Base-by-base conservation (phyloP, 2,797 vertebrate species). In the Rhadinocentrus ornatus region DNA sequence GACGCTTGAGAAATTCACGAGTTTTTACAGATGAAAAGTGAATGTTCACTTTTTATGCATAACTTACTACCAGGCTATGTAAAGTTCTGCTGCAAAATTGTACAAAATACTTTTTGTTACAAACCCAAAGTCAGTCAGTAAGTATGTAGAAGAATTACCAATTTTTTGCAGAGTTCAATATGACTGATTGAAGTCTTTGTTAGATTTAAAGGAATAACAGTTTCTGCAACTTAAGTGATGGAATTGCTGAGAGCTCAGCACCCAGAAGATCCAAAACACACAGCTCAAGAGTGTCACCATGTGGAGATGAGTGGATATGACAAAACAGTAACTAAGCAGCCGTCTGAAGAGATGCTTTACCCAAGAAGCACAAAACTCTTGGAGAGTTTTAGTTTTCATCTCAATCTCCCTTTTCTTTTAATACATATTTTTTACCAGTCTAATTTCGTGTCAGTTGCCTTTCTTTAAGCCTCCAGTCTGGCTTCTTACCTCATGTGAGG, bases 221-320 rank as follows among this genome's bases (percentile, higher is more conserved):
- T 90, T 88, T 85, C 77, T 79, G 66, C 64, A 86, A 88, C 82
- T 91, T 79, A 76, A 90, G 81, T 91, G 86, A 90, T 84, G 89
- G 89, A 91, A 92, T 89, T 88, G 86, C 80, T 86, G 85, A 72
- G 62, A 78, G 87, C 68, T 46, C 27, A 55, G 52, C 72, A 62
- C 77, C 63, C 59, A 29, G 73, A 31, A 1, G 18, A 71, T 73
- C 65, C 78, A 37, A 67, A 89, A 76, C 82, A 8, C 77, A 62
- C 77, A 93, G 92, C 93, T 93, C 93, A 93, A 93, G 83, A 93
- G 91, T 89, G 91, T 85, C 93, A 93, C 91, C 93, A 91, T 89
- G 93, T 93, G 93, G 92, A 70, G n/a, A 41, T 12, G 0, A 0
- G 32, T 1, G 70, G 78, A 82, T 16, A 86, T 34, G 80, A 62